These are phyloP conservation scores for Plodia interpunctella DNA, from an alignment of 1,140 invertebrate genomes.

Conservation along the genomic window DNA sequence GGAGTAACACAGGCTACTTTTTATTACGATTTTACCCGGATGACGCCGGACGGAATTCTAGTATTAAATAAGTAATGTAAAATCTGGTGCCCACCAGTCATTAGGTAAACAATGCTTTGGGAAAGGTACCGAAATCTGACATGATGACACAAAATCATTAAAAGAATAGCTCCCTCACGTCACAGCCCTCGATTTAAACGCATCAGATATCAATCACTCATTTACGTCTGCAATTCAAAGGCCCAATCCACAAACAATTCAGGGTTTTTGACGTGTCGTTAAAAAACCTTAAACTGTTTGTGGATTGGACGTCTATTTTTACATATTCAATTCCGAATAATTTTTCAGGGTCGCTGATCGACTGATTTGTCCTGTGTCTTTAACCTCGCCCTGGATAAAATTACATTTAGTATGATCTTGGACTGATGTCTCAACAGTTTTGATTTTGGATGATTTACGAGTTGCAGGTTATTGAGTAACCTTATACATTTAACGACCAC, in stretches of 20 bases:
- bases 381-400: neutral
- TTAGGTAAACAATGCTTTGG: too few species aligned
- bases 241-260: neutral
- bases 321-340: neutral
- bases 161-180: neutral
- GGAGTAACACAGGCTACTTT: too few species aligned
- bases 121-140: too few species aligned
- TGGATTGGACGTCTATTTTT: slow-evolving; percentile 5
- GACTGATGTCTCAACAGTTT: neutral
- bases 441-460: neutral
- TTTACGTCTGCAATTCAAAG: slow-evolving; percentile 1
- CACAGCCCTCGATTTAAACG: neutral
- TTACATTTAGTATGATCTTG: neutral
- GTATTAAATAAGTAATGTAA: too few species aligned
- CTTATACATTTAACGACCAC: neutral
- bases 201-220: neutral
- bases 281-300: too few species aligned
- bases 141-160: too few species aligned
- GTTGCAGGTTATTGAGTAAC: neutral
- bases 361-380: slow-evolving; percentile 5
- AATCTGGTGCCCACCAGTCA: too few species aligned
- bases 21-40: too few species aligned
- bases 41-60: too few species aligned
- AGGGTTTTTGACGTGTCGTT: too few species aligned
- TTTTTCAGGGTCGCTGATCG: neutral